A percentile compares a stretch with the other conserved stretches of the same genome.
phyloP scores from a whole-genome alignment of 2,888 invertebrate genomes.

The Helicoverpa assulta region DNA sequence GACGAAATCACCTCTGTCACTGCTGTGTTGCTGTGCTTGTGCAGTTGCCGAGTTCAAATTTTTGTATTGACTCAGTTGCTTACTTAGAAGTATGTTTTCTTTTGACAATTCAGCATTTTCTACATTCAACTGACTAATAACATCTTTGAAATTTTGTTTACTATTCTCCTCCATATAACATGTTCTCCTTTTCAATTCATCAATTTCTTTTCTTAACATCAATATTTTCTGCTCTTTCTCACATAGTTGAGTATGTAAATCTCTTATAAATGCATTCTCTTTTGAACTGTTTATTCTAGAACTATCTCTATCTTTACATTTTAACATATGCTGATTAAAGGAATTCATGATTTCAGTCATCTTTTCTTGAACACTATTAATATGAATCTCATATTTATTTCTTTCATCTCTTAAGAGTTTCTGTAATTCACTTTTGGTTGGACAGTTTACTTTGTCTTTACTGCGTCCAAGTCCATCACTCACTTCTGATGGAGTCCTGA shows the following conservation, averaged over 20 bases:
- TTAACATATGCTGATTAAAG: slow-evolving; percentile 78
- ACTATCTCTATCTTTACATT: slow-evolving; percentile 70
- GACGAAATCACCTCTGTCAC: slow-evolving; percentile 71
- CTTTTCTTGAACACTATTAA: slow-evolving; percentile 79
- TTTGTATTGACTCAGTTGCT: slow-evolving; percentile 81
- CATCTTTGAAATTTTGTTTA: slow-evolving; percentile 82
- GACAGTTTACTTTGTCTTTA: slow-evolving; percentile 71
- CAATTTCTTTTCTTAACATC: slow-evolving; percentile 87
- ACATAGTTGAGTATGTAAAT: slow-evolving; percentile 84
- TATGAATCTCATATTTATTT: slow-evolving; percentile 83
- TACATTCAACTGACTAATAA: slow-evolving; percentile 83
- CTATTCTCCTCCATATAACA: slow-evolving; percentile 69
- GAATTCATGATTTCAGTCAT: slow-evolving; percentile 80
- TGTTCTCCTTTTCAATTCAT: slow-evolving; percentile 76
- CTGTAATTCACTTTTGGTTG: slow-evolving; percentile 81
- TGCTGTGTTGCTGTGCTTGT: slow-evolving; percentile 25
- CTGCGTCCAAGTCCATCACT: slow-evolving; percentile 61
- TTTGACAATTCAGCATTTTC: slow-evolving; percentile 86
- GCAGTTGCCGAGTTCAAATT: slow-evolving; percentile 70
- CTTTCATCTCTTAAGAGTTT: slow-evolving; percentile 82
- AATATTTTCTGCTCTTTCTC: slow-evolving; percentile 86
- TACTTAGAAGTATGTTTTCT: slow-evolving; percentile 83
- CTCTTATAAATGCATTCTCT: slow-evolving; percentile 78
- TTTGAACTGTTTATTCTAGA: slow-evolving; percentile 61
- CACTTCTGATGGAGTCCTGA: slow-evolving; percentile 67